Evolutionary conservation across 2,888 invertebrate genomes (phyloP).

Genomic region (Meganola albula): DNA sequence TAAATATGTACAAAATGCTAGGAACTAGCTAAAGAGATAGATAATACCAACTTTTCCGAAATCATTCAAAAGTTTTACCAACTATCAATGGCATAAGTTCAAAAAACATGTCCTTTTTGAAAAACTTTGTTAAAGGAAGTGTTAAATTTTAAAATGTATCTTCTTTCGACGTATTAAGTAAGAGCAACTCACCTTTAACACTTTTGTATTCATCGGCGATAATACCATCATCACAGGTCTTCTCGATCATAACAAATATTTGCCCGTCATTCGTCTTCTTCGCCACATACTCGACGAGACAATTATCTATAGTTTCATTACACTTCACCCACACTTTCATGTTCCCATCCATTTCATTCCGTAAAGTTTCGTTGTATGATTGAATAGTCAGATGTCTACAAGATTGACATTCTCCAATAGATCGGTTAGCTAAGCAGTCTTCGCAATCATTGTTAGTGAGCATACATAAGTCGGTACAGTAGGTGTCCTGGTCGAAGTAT

Average conservation of each 20-base stretch:
- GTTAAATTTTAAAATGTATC: too few relatives aligned
- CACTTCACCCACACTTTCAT: slow-evolving; percentile 52
- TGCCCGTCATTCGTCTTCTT: slow-evolving; percentile 30
- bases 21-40: too few relatives aligned
- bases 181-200: slow-evolving; percentile 48
- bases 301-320: slow-evolving; percentile 32
- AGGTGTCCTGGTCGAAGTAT: slow-evolving; percentile 47
- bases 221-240: slow-evolving; percentile 31
- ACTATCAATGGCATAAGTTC: too few relatives aligned
- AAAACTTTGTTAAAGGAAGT: too few relatives aligned
- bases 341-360: slow-evolving; percentile 29
- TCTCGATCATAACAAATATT: slow-evolving; percentile 42
- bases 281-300: slow-evolving; percentile 40
- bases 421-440: slow-evolving; percentile 38
- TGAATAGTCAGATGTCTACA: slow-evolving; percentile 20
- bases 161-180: too few relatives aligned
- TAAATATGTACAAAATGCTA: too few relatives aligned
- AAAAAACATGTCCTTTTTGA: too few relatives aligned
- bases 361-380: slow-evolving; percentile 31
- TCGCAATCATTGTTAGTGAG: slow-evolving; percentile 38
- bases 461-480: slow-evolving; percentile 54
- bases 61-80: too few relatives aligned
- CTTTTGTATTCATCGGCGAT: slow-evolving; percentile 16
- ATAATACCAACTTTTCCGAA: too few relatives aligned
- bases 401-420: slow-evolving; percentile 25